Conservation (phyloP, 2,888 invertebrate species). For the Tyria jacobaeae region DNA sequence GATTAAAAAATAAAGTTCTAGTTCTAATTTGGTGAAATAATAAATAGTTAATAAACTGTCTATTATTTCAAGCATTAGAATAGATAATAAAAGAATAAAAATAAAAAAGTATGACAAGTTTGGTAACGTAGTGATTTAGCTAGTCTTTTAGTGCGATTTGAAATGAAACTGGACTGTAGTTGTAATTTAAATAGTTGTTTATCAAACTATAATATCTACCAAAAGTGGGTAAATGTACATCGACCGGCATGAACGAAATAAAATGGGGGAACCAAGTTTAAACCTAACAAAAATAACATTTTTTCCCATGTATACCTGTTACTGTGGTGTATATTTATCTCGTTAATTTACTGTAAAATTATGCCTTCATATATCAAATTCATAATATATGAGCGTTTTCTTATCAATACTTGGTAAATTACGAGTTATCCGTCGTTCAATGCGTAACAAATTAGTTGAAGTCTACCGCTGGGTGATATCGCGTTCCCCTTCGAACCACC, state of each 20-base stretch:
- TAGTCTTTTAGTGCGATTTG: neutral
- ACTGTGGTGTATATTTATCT: neutral
- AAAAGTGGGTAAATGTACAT: neutral
- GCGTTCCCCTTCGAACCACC: slow-evolving; percentile 45
- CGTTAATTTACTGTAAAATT: slow-evolving; percentile 20
- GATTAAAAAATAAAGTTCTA: slow-evolving; percentile 33
- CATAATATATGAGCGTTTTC: slow-evolving; percentile 41
- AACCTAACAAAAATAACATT: no score
- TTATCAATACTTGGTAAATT: slow-evolving; percentile 57
- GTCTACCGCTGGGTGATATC: slow-evolving; percentile 67
- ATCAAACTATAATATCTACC: neutral
- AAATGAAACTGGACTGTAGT: neutral
- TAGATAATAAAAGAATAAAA: neutral
- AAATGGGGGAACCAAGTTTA: no score
- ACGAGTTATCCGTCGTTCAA: slow-evolving; percentile 72
- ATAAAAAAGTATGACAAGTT: neutral
- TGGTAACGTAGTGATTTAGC: neutral
- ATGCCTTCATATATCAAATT: slow-evolving; percentile 23
- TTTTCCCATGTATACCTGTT: no score
- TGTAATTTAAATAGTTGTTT: neutral
- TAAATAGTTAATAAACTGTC: slow-evolving; percentile 8
- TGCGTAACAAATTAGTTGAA: slow-evolving; percentile 77
- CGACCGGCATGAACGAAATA: no score
- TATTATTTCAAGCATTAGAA: neutral
- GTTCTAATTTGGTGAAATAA: slow-evolving; percentile 26